phyloP scores from a whole-genome alignment of 2,888 invertebrate genomes.

The Ecliptopera silaceata region DNA sequence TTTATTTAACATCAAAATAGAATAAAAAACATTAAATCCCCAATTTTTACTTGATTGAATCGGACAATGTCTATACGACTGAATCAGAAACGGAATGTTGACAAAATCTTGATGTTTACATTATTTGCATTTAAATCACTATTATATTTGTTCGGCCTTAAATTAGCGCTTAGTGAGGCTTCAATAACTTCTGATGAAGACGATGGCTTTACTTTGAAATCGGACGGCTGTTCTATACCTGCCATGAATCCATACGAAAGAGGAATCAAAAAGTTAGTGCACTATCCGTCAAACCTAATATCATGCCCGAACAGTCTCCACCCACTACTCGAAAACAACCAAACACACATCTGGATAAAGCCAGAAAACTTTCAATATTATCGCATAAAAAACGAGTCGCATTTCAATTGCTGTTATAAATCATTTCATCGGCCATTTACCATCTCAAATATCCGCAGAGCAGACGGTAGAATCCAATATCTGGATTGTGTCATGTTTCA shows the following conservation, averaged over 20 bases:
- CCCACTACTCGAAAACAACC: conserved; percentile 63
- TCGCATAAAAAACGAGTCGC: conserved; percentile 47
- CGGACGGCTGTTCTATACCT: conserved; percentile 84
- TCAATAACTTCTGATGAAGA: conserved; percentile 17
- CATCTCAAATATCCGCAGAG: conserved; percentile 26
- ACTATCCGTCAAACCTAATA: conserved; percentile 1
- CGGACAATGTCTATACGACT: not conserved
- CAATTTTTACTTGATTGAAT: too few relatives aligned
- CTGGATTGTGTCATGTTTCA: conserved; percentile 70
- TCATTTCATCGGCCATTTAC: conserved; percentile 67
- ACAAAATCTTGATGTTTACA: not conserved
- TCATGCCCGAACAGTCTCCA: conserved; percentile 33
- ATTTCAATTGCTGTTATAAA: conserved; percentile 82
- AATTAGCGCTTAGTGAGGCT: not conserved
- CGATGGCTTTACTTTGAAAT: conserved; percentile 71
- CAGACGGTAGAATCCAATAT: conserved; percentile 55
- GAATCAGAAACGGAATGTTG: not conserved
- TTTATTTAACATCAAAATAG: too few relatives aligned
- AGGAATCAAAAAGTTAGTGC: conserved; percentile 4
- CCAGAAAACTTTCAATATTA: conserved; percentile 49
- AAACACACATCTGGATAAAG: conserved; percentile 78
- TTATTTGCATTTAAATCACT: not conserved
- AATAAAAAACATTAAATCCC: too few relatives aligned
- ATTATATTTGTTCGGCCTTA: not conserved
- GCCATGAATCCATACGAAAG: conserved; percentile 79